Conservation (phyloP, 2,797 vertebrate genomes). For the Acanthurus tractus region DNA sequence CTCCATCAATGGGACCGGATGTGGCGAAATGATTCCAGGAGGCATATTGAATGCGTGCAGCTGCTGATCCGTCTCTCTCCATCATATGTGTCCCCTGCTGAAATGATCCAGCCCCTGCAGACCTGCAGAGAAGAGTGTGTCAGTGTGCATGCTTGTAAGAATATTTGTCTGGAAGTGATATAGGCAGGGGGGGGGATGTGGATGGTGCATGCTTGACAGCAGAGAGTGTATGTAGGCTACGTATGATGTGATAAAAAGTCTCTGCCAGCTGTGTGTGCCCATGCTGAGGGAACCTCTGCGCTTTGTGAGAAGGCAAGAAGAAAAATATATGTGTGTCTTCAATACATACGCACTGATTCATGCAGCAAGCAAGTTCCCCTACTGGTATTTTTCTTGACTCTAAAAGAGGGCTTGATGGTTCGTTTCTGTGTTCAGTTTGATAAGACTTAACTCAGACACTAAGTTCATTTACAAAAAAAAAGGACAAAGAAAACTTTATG, state of each 20-base stretch:
- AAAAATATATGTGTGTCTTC: neutral
- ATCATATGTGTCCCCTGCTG: constrained; percentile 51
- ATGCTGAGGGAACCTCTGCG: neutral
- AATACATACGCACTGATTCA: neutral
- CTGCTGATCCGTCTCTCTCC: constrained; percentile 71
- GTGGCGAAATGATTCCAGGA: constrained; percentile 67
- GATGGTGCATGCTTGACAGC: constrained; percentile 10
- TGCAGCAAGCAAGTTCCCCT: constrained; percentile 22
- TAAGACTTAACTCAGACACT: constrained; percentile 2
- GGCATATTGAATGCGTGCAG: constrained; percentile 82
- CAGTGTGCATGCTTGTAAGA: constrained; percentile 42
- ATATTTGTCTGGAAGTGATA: constrained; percentile 20
- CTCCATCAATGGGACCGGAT: constrained; percentile 79
- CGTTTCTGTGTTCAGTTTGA: constrained; percentile 23
- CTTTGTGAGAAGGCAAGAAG: neutral
- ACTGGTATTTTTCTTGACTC: constrained; percentile 14
- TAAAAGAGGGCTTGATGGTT: constrained; percentile 27
- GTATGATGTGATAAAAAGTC: constrained; percentile 18
- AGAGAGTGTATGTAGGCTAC: constrained; percentile 8
- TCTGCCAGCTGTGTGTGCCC: constrained; percentile 18
- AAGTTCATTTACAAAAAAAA: neutral
- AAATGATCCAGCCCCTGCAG: constrained; percentile 58
- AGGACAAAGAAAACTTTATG: too few species aligned
- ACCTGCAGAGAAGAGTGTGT: constrained; percentile 54
- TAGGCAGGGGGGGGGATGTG: neutral